Percentiles rank a stretch among this genome's conserved stretches.
Conservation (phyloP, 2,888 invertebrate species). For the Habrosyne pyritoides region DNA sequence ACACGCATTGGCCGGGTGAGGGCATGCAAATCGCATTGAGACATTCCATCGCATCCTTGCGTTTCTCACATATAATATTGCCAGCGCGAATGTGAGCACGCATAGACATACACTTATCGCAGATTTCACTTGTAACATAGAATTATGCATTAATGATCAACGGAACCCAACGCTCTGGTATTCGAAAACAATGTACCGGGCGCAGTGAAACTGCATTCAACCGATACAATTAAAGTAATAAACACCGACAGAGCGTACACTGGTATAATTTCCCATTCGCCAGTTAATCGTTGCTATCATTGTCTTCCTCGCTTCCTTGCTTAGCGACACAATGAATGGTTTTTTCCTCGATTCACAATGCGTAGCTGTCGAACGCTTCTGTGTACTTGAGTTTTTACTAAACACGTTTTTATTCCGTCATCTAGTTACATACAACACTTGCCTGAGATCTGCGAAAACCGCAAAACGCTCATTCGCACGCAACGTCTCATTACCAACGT, state of each 20-base stretch:
- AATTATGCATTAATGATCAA: constrained; percentile 70
- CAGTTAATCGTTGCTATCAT: constrained; percentile 72
- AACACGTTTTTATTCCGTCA: constrained; percentile 36
- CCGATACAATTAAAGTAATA: constrained; percentile 78
- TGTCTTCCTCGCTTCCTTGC: constrained; percentile 73
- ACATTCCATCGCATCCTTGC: constrained; percentile 51
- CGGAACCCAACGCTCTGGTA: constrained; percentile 62
- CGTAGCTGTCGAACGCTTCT: constrained; percentile 62
- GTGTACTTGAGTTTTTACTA: constrained; percentile 50
- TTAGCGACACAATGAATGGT: constrained; percentile 68
- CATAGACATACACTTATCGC: constrained; percentile 57
- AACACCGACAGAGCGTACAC: constrained; percentile 60
- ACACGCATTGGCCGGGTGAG: constrained; percentile 42
- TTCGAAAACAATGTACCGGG: constrained; percentile 66
- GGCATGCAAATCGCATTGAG: constrained; percentile 41
- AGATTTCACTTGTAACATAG: constrained; percentile 72
- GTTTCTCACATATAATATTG: constrained; percentile 60
- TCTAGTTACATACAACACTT: constrained; percentile 49
- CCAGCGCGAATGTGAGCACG: constrained; percentile 48
- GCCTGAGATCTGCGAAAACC: constrained; percentile 62
- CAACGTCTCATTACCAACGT: constrained; percentile 51
- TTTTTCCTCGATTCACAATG: constrained; percentile 68
- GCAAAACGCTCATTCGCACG: constrained; percentile 66
- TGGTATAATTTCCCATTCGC: constrained; percentile 73
- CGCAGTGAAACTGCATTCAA: constrained; percentile 73